Evolutionary conservation across 2,797 vertebrate genomes (phyloP).

Genomic region (Lindbergichthys nudifrons): DNA sequence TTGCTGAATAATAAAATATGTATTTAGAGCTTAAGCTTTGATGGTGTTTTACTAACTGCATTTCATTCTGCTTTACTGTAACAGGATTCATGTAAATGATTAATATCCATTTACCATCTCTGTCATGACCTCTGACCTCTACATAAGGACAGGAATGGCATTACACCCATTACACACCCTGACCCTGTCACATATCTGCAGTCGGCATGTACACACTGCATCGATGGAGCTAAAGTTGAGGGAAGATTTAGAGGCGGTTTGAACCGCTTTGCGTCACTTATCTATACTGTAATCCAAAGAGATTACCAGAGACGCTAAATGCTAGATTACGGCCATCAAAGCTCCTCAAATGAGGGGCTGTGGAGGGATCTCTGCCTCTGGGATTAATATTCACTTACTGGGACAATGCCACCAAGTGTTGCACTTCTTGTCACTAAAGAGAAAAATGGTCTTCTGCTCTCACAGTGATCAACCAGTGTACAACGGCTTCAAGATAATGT

Average conservation of each 20-base stretch:
- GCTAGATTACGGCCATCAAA: conserved; percentile 70
- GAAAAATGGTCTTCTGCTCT: neutral
- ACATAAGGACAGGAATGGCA: conserved; percentile 37
- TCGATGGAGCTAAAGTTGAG: conserved; percentile 25
- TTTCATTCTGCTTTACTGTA: neutral
- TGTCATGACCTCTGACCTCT: conserved; percentile 43
- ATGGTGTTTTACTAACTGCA: neutral
- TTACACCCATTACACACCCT: conserved; percentile 17
- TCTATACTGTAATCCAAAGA: conserved; percentile 66
- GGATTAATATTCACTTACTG: conserved; percentile 57
- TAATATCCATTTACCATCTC: conserved; percentile 25
- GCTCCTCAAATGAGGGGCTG: conserved; percentile 46
- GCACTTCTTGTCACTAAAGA: conserved; percentile 12
- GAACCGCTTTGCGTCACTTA: conserved; percentile 70
- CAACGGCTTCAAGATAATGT: neutral
- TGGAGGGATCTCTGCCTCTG: conserved; percentile 29
- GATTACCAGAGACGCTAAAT: conserved; percentile 75
- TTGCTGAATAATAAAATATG: no score
- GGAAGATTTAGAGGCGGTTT: conserved; percentile 65
- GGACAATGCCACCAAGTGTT: conserved; percentile 49
- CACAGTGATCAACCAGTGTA: neutral
- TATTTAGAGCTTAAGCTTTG: no score
- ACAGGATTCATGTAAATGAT: conserved; percentile 5
- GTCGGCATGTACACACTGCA: conserved; percentile 26
- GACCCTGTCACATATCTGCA: conserved; percentile 45